Percentiles rank a stretch among this genome's conserved stretches.
Conservation (phyloP, 2,797 vertebrate species). For the Ibycter americanus region DNA sequence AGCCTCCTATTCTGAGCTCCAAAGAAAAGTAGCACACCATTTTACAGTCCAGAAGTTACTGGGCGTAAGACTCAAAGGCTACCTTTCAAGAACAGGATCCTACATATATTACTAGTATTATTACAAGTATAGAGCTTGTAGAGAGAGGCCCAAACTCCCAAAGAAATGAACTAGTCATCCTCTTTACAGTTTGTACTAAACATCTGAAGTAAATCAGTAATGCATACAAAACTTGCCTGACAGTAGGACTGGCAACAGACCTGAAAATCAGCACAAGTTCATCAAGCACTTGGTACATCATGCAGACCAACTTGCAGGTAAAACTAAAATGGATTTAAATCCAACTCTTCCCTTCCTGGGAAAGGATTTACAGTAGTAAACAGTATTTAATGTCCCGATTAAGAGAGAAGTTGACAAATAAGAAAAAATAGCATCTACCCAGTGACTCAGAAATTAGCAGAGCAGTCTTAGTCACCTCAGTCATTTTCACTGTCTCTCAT, state of each 20-base stretch:
- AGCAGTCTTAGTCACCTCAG: conserved; percentile 29
- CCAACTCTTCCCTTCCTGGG: neutral
- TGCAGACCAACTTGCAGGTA: neutral
- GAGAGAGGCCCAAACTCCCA: neutral
- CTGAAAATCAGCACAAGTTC: neutral
- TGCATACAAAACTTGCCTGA: neutral
- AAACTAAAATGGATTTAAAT: neutral
- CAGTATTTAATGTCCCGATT: conserved; percentile 2
- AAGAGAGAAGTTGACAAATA: conserved; percentile 21
- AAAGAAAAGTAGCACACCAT: neutral
- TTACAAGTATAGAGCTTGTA: neutral
- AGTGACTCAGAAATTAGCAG: conserved; percentile 42
- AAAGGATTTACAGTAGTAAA: conserved; percentile 27
- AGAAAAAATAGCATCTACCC: conserved; percentile 26
- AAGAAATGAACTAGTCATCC: neutral
- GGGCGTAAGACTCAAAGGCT: neutral
- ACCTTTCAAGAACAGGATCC: neutral
- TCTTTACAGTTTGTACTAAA: neutral
- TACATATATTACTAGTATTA: neutral
- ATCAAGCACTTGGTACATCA: neutral
- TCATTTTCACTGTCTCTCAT: conserved; percentile 36
- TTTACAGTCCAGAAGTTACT: neutral
- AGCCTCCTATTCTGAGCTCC: neutral
- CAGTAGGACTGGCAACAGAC: neutral
- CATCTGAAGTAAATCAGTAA: neutral